Base-by-base conservation (phyloP, 2,888 invertebrate genomes). In the Drosophila anomalipes region DNA sequence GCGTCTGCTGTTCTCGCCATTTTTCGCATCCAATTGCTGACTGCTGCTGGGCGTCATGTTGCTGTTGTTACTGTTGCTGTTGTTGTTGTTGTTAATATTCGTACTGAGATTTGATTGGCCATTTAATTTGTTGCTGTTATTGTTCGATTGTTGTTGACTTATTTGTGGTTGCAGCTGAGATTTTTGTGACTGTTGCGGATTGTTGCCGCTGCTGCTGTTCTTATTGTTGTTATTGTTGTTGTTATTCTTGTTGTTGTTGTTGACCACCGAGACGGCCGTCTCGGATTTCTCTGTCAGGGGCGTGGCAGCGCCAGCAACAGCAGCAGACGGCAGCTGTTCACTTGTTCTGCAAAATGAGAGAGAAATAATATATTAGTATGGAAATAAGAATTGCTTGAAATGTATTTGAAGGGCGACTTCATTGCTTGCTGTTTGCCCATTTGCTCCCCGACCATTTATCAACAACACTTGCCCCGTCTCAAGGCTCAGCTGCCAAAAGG, bases 401-500 rank as follows among this genome's bases (percentile, higher is more conserved):
- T 67, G 37, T 32, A 30, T 52, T 30, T 30, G 14, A 1, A 12
- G 44, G 10, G 5, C 14, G 33, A 68, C 54, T 68, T 56, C 39
- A 39, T 67, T 33, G 26, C 16, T 28, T 33, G n/a, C 1, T n/a
- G 30, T 7, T 7, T 30, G 35, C 35, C 19, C 6, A 10, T 37
- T 16, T 16, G 41, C 35, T 44, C 26, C 51, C 26, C 26, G 32
- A 41, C 56, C 80, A 89, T 86, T 83, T 81, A 74, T 83, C 79
- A 77, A 81, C 74, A 77, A 39, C 51, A 32, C 52, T 52, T 35
- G 60, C 49, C 28, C 3, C 49, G 16, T 33, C 56, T 32, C 35
- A 52, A 41, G 57, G 66, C 70, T 67, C 81, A 76, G 67, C 79
- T 90, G 88, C 91, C 91, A 91, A 84, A 90, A 89, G 80, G 89